These are phyloP conservation scores for Harmothoe impar DNA, from an alignment of 2,888 invertebrate species.

Conservation along the genomic window DNA sequence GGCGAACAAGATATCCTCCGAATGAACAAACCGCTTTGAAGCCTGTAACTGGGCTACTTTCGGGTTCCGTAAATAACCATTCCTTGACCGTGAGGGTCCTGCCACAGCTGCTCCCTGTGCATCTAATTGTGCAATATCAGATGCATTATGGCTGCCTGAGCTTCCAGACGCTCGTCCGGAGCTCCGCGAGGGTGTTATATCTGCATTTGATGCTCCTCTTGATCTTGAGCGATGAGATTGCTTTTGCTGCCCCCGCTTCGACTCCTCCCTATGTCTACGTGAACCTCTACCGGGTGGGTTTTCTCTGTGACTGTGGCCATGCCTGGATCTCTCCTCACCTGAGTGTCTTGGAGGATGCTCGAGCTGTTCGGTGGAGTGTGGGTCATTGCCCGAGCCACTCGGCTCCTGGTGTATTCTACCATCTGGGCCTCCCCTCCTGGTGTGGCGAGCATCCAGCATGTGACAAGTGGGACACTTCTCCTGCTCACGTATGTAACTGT, in stretches of 20 bases:
- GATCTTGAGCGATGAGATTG: neutral
- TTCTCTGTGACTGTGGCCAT: neutral
- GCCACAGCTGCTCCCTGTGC: neutral
- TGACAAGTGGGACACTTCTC: slow-evolving; percentile 36
- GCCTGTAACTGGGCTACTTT: neutral
- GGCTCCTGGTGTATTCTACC: neutral
- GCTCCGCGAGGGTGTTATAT: neutral
- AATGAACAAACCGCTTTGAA: neutral
- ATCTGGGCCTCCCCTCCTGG: neutral
- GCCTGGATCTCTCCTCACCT: neutral
- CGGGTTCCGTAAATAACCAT: neutral
- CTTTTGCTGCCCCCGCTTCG: neutral
- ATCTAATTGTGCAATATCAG: neutral
- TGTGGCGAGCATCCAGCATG: neutral
- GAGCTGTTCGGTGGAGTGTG: neutral
- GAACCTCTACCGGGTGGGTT: neutral
- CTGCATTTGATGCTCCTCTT: neutral
- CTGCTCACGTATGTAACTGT: neutral
- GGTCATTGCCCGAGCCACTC: neutral
- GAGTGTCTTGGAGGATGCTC: neutral
- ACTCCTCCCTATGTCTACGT: neutral
- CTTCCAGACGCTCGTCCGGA: neutral
- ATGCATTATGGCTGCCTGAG: neutral
- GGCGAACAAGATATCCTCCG: slow-evolving; percentile 23
- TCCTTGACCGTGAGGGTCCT: neutral